These are phyloP conservation scores for Chloromyia formosa DNA, from an alignment of 2,888 invertebrate genomes.

Conservation along the genomic window DNA sequence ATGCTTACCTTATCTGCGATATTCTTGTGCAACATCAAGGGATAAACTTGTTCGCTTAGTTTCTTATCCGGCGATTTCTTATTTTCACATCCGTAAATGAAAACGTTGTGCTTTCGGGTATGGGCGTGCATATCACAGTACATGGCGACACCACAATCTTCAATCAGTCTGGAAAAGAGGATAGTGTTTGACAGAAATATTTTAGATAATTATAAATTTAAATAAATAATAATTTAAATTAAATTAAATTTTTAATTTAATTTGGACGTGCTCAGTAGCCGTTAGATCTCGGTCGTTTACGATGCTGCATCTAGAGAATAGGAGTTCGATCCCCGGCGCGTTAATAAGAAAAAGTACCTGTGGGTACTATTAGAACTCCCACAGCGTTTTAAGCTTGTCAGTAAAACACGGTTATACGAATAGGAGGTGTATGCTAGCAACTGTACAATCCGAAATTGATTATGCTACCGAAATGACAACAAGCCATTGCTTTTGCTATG, in stretches of 20 bases:
- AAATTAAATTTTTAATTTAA: neutral
- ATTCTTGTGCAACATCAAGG: slow-evolving; percentile 92
- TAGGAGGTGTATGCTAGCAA: too few species aligned
- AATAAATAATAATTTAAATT: neutral
- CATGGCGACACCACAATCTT: slow-evolving; percentile 89
- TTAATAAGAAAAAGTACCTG: too few species aligned
- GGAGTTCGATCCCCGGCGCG: too few species aligned
- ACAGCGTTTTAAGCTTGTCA: too few species aligned
- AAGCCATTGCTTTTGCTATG: too few species aligned
- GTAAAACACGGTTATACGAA: too few species aligned
- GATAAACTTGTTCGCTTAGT: slow-evolving; percentile 92
- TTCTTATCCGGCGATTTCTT: slow-evolving; percentile 79
- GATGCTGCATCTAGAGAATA: too few species aligned
- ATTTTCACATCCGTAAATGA: slow-evolving; percentile 95
- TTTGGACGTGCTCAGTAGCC: neutral
- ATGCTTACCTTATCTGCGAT: slow-evolving; percentile 87
- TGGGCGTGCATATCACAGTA: slow-evolving; percentile 96
- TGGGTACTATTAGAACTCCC: too few species aligned
- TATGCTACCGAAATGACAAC: too few species aligned
- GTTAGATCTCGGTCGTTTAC: too few species aligned
- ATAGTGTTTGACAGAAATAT: neutral
- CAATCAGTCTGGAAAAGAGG: slow-evolving; percentile 70
- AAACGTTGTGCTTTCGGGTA: slow-evolving; percentile 93
- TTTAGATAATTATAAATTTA: slow-evolving; percentile 11
- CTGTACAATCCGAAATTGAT: too few species aligned